Evolutionary conservation across 2,888 invertebrate species (phyloP).

Genomic region (Apeira syringaria): DNA sequence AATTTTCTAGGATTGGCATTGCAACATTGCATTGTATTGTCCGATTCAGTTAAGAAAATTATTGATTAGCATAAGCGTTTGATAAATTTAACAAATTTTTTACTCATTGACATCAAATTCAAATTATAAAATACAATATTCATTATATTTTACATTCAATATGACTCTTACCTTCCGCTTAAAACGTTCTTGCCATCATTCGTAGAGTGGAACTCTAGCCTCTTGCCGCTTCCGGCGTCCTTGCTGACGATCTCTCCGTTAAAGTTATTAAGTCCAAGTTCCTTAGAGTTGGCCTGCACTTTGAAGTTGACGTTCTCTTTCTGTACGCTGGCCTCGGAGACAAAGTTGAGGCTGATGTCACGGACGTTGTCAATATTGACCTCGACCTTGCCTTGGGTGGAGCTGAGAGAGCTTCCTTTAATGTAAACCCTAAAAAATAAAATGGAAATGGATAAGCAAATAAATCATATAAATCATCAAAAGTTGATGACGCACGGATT

Average conservation of each 20-base stretch:
- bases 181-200: slow-evolving; percentile 86
- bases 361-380: slow-evolving; percentile 78
- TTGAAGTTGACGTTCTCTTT: slow-evolving; percentile 87
- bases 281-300: slow-evolving; percentile 84
- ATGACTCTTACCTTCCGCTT: slow-evolving; percentile 87
- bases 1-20: too few relatives aligned
- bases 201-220: slow-evolving; percentile 85
- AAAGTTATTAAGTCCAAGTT: slow-evolving; percentile 86
- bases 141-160: too few relatives aligned
- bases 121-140: too few relatives aligned
- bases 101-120: too few relatives aligned
- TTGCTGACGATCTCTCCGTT: slow-evolving; percentile 86
- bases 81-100: too few relatives aligned
- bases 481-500: too few relatives aligned
- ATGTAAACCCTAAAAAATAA: slow-evolving; percentile 53
- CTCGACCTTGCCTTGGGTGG: slow-evolving; percentile 83
- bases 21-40: too few relatives aligned
- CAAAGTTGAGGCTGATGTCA: slow-evolving; percentile 79
- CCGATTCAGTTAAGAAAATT: too few relatives aligned
- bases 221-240: slow-evolving; percentile 83
- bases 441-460: too few relatives aligned
- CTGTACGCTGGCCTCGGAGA: slow-evolving; percentile 80
- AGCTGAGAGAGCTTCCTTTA: slow-evolving; percentile 70
- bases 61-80: too few relatives aligned
- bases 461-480: too few relatives aligned